Conservation (phyloP, 2,888 invertebrate species). For the Harmothoe impar region DNA sequence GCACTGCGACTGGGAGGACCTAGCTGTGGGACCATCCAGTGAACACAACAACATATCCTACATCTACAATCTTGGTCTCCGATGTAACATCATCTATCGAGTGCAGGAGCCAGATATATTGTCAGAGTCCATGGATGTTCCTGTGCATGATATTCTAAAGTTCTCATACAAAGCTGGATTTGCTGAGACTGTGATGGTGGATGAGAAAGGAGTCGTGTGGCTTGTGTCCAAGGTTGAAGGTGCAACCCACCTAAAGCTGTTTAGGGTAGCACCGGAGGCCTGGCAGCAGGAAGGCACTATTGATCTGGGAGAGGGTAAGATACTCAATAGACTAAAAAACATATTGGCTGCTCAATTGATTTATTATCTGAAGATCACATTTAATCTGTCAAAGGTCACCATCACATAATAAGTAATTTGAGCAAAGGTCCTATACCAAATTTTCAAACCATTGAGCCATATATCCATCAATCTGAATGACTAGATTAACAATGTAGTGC, state of each 20-base stretch:
- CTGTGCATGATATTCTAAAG: background rate
- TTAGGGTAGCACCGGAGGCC: background rate
- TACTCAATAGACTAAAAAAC: too few species aligned
- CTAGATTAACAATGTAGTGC: too few species aligned
- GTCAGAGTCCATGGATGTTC: background rate
- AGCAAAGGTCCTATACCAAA: too few species aligned
- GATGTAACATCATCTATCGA: background rate
- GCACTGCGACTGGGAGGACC: conserved; percentile 41
- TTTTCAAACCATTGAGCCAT: too few species aligned
- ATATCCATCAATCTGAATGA: too few species aligned
- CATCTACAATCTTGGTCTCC: background rate
- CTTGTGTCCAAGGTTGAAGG: background rate
- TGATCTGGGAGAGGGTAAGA: background rate
- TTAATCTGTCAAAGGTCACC: too few species aligned
- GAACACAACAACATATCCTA: too few species aligned
- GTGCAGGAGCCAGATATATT: background rate
- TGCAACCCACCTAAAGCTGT: background rate
- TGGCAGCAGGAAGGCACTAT: background rate
- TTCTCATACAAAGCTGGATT: background rate
- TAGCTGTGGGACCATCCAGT: conserved; percentile 14
- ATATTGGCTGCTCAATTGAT: too few species aligned
- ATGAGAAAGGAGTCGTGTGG: background rate
- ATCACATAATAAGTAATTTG: too few species aligned
- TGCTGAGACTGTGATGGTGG: conserved; percentile 21
- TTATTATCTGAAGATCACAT: too few species aligned